Evolutionary conservation across 2,888 invertebrate species (phyloP), one percentile per base, ranked within the genome.

Genomic region (Lasioglossum calceatum): DNA sequence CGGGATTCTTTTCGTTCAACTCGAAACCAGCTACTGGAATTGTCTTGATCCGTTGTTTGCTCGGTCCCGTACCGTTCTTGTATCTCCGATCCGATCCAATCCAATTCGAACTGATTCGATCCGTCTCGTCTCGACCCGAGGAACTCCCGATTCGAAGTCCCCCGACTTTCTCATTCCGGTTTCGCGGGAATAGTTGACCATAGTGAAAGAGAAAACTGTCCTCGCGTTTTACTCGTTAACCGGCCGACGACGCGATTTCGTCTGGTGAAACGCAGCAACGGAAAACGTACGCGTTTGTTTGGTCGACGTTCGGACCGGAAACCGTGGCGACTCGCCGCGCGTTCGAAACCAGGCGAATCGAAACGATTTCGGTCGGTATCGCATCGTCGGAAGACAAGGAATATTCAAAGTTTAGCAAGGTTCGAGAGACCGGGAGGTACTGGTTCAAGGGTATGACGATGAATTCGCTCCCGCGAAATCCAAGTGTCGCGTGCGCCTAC

Each of bases 381-480:
- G 78, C 71, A 54, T 54, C 54, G 78, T 78, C 78, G 78, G 47
- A 70, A 39, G 70, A 67, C 70, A 71, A 47, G 70, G 71, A 78
- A 70, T 78, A 71, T 39, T 36, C 71, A 78, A 14, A 3, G 39
- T 70, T 61, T 39, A 76, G 76, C 19, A 70, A 61, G 70, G 54
- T 78, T 78, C 71, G 50, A 71, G 42, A 39, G 71, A 70, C 54
- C 70, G 54, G 50, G 70, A 54, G 71, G 23, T 74, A 54, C 14
- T 44, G 73, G 47, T 42, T 50, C 54, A 14, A 27, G n/a, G n/a
- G 67, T 85, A 19, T 50, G 75, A 79, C 84, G 75, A 64, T 23
- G 71, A 72, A 61, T 79, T 50, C 61, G 79, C 42, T 71, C 73
- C 50, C 71, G 75, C 75, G 44, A 61, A 16, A 58, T 70, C 44